Base-by-base conservation (phyloP, 2,888 invertebrate species). In the Drosophila cyrtoloma region DNA sequence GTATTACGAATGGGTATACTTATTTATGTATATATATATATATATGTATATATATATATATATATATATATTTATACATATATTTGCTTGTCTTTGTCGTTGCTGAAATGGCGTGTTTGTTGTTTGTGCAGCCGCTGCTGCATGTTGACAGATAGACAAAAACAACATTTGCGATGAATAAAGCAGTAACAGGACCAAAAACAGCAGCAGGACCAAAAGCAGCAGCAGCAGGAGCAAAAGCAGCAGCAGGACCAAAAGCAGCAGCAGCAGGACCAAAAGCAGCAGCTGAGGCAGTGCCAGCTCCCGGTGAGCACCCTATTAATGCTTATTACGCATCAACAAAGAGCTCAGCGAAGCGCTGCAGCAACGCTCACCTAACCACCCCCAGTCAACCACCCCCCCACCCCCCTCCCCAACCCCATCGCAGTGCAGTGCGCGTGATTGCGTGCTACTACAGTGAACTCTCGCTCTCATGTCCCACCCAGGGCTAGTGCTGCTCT, bases 71-170 rank as follows among this genome's bases (percentile, higher is more conserved):
- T 37, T 12, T 19, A 12, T 26, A 7, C 14, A 44, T 12, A 14
- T 33, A 33, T 22, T 5, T 28, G 56, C 44, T 62, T 66, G 37
- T 44, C 22, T 47, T 55, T 61, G 65, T 33, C 44, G 22, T 61
- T 33, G 44, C 67, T 68, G 71, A 55, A 12, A 58, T 68, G 70
- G 74, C 63, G 56, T 69, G 68, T 79, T 82, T 80, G 67, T 74
- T 80, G 76, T 82, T 80, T 79, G 63, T 64, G 80, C 75, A 70
- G 79, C 75, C 79, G 79, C 77, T 67, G 55, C 73, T 88, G 84
- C 84, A 89, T 89, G 89, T 90, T 86, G 86, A 90, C 89, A 90
- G 86, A 90, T 90, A 86, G 89, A 86, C 89, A 86, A 89, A 86
- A 89, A 86, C 89, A 90, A 90, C 89, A 73, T 88, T 85, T 57